Percentiles rank a stretch among this genome's conserved stretches.
phyloP scores from a whole-genome alignment of 2,888 invertebrate genomes.

The Phalangium opilio region DNA sequence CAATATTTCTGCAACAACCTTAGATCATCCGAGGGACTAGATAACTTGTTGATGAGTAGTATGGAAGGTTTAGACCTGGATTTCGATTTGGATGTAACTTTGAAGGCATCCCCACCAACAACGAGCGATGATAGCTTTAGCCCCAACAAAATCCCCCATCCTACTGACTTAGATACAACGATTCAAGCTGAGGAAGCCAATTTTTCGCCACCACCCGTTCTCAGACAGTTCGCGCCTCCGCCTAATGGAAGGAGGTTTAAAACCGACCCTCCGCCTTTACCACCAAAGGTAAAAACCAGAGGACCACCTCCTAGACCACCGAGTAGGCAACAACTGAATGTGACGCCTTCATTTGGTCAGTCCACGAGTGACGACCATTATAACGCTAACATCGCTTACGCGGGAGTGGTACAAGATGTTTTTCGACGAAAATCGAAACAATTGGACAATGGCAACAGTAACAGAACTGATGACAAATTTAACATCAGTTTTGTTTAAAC shows the following conservation, averaged over 20 bases:
- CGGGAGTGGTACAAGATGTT: too few relatives aligned
- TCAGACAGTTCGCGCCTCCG: slow-evolving; percentile 1
- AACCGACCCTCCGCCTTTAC: slow-evolving; percentile 47
- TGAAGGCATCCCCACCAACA: slow-evolving; percentile 5
- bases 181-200: slow-evolving; percentile 10
- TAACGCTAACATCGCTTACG: slow-evolving; percentile 4
- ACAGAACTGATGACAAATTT: slow-evolving; percentile 13
- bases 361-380: slow-evolving; percentile 13
- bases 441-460: slow-evolving; percentile 2
- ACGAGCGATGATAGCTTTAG: slow-evolving; percentile 13
- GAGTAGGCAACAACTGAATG: slow-evolving; percentile 11
- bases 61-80: slow-evolving; percentile 13
- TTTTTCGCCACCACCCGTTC: slow-evolving; percentile 1
- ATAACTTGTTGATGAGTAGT: slow-evolving; percentile 11
- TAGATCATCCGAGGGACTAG: slow-evolving; percentile 8
- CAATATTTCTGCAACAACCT: too few relatives aligned
- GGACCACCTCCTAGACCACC: slow-evolving; percentile 17
- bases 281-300: slow-evolving; percentile 44
- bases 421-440: too few relatives aligned
- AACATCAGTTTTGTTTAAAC: slow-evolving; percentile 16
- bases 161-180: slow-evolving; percentile 5
- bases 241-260: slow-evolving; percentile 10
- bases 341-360: slow-evolving; percentile 11
- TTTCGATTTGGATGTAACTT: slow-evolving; percentile 14
- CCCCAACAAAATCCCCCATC: slow-evolving; percentile 5